These are phyloP conservation scores for Hecatera dysodea DNA, from an alignment of 2,888 invertebrate genomes.

Conservation along the genomic window DNA sequence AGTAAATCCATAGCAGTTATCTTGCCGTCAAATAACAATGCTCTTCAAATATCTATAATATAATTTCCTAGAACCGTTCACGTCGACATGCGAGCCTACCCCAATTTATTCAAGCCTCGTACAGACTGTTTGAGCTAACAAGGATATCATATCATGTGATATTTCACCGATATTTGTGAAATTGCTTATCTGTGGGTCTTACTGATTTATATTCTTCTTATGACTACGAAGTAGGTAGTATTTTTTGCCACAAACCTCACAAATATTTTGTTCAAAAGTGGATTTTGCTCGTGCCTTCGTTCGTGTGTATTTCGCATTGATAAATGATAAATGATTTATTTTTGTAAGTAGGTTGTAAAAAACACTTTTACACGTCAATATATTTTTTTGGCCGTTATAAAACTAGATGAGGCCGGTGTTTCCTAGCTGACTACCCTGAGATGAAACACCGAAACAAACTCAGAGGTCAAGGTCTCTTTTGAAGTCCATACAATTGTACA, in stretches of 20 bases:
- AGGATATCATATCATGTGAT: slow-evolving; percentile 60
- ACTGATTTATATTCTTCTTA: slow-evolving; percentile 50
- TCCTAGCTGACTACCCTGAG: too few species aligned
- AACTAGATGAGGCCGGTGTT: too few species aligned
- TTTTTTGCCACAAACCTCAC: slow-evolving; percentile 24
- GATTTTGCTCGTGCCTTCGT: background rate
- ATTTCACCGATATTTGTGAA: slow-evolving; percentile 58
- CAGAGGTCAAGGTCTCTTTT: too few species aligned
- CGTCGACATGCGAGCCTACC: slow-evolving; percentile 41
- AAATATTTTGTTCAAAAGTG: slow-evolving; percentile 8
- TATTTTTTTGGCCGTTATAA: too few species aligned
- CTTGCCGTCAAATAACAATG: slow-evolving; percentile 40
- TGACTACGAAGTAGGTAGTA: slow-evolving; percentile 21
- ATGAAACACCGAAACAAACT: too few species aligned
- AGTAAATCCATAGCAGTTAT: slow-evolving; percentile 7
- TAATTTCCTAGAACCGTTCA: slow-evolving; percentile 43
- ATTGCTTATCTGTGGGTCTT: slow-evolving; percentile 48
- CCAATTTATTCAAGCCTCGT: slow-evolving; percentile 60
- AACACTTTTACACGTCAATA: too few species aligned
- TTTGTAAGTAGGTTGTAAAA: too few species aligned
- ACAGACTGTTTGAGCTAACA: slow-evolving; percentile 54
- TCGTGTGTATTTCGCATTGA: background rate
- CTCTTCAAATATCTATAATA: slow-evolving; percentile 46
- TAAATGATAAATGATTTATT: too few species aligned
- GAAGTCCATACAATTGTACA: too few species aligned